Evolutionary conservation across 2,888 invertebrate species (phyloP).

Genomic region (Gortyna flavago): DNA sequence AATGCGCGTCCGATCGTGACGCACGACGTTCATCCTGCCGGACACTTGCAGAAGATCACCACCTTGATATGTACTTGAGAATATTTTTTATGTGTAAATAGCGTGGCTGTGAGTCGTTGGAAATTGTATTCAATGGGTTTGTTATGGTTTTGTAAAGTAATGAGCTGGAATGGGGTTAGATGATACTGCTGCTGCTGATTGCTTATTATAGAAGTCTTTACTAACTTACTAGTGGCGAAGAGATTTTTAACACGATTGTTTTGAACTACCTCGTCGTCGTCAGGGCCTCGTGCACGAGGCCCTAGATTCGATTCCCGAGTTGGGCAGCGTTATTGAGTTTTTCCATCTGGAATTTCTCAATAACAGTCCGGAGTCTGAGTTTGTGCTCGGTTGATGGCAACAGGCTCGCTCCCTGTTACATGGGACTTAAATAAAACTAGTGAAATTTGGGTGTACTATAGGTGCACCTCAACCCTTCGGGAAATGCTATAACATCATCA

Average conservation of each 20-base stretch:
- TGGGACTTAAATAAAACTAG: not conserved
- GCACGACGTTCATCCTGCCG: conserved; percentile 85
- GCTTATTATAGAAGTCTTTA: not conserved
- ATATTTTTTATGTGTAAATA: conserved; percentile 68
- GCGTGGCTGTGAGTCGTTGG: conserved; percentile 58
- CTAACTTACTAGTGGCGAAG: not conserved
- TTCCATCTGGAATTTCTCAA: not conserved
- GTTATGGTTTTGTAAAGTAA: conserved; percentile 52
- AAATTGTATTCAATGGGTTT: conserved; percentile 44
- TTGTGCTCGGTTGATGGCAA: not conserved
- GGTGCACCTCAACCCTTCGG: not conserved
- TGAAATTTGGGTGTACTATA: not conserved
- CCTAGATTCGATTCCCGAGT: not conserved
- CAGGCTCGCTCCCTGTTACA: not conserved
- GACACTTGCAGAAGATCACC: conserved; percentile 78
- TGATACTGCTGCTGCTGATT: not conserved
- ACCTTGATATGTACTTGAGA: conserved; percentile 66
- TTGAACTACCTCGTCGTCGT: not conserved
- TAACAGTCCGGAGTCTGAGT: not conserved
- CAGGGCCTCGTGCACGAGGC: not conserved
- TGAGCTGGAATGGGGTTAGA: conserved; percentile 41
- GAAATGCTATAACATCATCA: not conserved
- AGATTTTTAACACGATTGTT: not conserved
- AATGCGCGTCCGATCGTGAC: conserved; percentile 89
- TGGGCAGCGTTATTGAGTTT: not conserved